Evolutionary conservation across 1,140 invertebrate genomes (phyloP), one percentile per base, ranked within the genome.

Genomic region (Nasonia giraulti): DNA sequence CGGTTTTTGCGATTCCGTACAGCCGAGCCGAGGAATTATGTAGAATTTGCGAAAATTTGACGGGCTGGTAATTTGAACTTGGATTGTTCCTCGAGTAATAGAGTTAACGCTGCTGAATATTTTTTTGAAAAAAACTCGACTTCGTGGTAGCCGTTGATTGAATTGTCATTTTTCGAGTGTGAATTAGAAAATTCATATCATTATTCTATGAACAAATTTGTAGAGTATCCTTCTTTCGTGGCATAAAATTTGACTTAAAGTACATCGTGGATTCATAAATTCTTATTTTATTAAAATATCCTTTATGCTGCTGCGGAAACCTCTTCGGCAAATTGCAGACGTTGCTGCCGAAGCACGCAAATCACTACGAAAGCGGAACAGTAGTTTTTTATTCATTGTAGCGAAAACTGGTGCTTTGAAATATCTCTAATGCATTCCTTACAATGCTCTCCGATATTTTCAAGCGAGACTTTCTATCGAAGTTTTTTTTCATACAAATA

Each of bases 291-390:
- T 68, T 69, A 55, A 80, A 69, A 66, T 44, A 71, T 23, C 27
- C 23, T 47, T 23, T 20, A 1, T 31, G 5, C 4, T 14, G 47
- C 10, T 47, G 17, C 0, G 14, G 31, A n/a, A 40, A 71, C 31
- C 20, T 74, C 50, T 74, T 31, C 10, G 11, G 47, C 27, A 82
- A 82, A 75, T 82, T 74, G 47, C 73, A 82, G 12, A 4, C 33
- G 0, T 37, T 71, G 5, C 55, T 47, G 7, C 62, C 17, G 2
- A 2, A 50, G 4, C 14, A 10, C 31, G 6, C 23, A 47, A 71
- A 73, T 47, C 69, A 33, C 44, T 47, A 73, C 44, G 47, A 75
- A 75, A 75, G 27, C 12, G 8, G 68, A 2, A 73, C 23, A 31
- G 11, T 2, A 47, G 33, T 66, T 44, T 80, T 14, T 62, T n/a